A percentile compares a stretch with the other conserved stretches of the same genome.
phyloP scores from a whole-genome alignment of 2,113 vertebrate genomes.

The Cephalophus harveyi region DNA sequence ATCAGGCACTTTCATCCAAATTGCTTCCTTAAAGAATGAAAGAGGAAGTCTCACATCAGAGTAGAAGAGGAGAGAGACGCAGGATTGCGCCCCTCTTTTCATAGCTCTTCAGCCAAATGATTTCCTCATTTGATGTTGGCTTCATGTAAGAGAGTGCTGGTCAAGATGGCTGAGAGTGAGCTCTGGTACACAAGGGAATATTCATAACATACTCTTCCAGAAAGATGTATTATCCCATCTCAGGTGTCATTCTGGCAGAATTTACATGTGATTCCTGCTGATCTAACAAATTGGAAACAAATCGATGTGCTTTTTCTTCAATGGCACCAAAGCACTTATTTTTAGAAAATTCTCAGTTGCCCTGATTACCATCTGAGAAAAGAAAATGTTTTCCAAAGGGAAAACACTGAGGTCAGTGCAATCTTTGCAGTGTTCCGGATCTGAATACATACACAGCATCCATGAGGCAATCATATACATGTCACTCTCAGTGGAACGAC shows the following conservation, averaged over 20 bases:
- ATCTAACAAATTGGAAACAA: neutral
- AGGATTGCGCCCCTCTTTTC: neutral
- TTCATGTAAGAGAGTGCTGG: accelerated
- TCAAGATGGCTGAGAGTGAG: neutral
- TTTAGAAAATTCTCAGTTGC: neutral
- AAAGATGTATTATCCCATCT: neutral
- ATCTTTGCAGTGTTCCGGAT: neutral
- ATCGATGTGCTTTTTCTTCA: neutral
- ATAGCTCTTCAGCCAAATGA: neutral
- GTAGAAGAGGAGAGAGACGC: no score
- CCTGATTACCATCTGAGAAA: neutral
- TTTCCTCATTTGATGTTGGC: neutral
- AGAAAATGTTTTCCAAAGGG: neutral
- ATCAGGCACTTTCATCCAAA: neutral
- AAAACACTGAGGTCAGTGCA: no score
- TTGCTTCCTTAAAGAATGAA: neutral
- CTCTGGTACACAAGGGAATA: neutral
- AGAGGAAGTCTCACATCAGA: neutral
- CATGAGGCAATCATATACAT: accelerated
- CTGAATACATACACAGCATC: neutral
- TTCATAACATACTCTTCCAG: neutral
- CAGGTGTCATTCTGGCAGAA: neutral
- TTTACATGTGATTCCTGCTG: neutral
- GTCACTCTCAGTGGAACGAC: no score
- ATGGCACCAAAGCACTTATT: neutral